These are phyloP conservation scores for Harpagifer antarcticus DNA, from an alignment of 2,797 vertebrate genomes.

Conservation along the genomic window DNA sequence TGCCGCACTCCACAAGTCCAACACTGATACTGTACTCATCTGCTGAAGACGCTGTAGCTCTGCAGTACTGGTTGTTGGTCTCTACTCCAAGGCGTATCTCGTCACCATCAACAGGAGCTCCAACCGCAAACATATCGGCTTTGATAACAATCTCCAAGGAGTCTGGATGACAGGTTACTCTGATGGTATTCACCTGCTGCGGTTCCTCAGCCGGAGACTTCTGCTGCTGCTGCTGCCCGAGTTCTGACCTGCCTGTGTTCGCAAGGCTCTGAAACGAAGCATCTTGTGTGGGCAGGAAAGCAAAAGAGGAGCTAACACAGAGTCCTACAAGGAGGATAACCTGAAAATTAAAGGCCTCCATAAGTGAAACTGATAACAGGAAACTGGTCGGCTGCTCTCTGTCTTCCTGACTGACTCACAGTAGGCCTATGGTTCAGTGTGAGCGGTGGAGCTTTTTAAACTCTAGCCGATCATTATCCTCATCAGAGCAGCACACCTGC, in stretches of 20 bases:
- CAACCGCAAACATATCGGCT: slow-evolving; percentile 78
- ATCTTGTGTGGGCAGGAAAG: background rate
- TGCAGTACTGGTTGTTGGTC: slow-evolving; percentile 44
- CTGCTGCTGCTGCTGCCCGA: rapidly evolving
- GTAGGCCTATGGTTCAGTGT: no score
- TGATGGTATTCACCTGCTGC: slow-evolving; percentile 65
- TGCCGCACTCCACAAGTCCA: slow-evolving; percentile 76
- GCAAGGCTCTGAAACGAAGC: background rate
- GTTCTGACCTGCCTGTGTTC: background rate
- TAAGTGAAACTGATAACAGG: background rate
- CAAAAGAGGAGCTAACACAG: slow-evolving; percentile 2
- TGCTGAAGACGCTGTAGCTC: slow-evolving; percentile 37
- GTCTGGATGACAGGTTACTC: slow-evolving; percentile 73
- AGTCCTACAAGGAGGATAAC: slow-evolving; percentile 36
- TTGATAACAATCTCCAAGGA: slow-evolving; percentile 72
- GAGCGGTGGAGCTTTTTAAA: background rate
- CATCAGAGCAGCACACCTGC: slow-evolving; percentile 52
- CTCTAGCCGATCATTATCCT: background rate
- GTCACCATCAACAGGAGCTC: slow-evolving; percentile 51
- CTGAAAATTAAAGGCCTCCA: slow-evolving; percentile 39
- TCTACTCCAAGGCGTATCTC: slow-evolving; percentile 77
- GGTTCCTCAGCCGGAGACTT: background rate
- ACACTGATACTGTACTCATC: slow-evolving; percentile 71
- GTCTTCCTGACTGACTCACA: slow-evolving; percentile 31
- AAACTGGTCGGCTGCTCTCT: background rate